A percentile compares a stretch with the other conserved stretches of the same genome.
Conservation (phyloP, 2,797 vertebrate genomes). For the Hoplostethus atlanticus region DNA sequence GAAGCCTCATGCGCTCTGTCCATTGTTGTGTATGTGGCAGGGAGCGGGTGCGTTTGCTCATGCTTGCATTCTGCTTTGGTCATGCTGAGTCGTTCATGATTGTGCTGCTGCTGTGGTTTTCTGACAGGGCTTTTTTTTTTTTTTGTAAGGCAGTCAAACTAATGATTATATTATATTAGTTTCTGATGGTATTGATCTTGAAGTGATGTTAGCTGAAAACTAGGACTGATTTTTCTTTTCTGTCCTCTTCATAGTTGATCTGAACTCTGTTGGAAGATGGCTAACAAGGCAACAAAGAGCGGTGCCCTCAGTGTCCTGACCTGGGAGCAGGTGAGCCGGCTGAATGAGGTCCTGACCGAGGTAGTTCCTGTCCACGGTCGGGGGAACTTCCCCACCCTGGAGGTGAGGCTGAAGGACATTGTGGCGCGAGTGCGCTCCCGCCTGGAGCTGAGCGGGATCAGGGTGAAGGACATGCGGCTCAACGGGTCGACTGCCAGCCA, state of each 20-base stretch:
- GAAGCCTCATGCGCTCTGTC: conserved; percentile 68
- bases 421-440: conserved; percentile 89
- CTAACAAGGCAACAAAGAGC: conserved; percentile 81
- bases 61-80: conserved; percentile 22
- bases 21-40: background rate
- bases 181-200: background rate
- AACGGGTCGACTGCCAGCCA: conserved; percentile 97
- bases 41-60: conserved; percentile 45
- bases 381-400: conserved; percentile 96
- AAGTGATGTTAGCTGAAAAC: background rate
- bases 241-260: conserved; percentile 47
- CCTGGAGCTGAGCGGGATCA: conserved; percentile 89
- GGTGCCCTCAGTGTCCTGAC: conserved; percentile 86
- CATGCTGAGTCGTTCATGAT: conserved; percentile 30
- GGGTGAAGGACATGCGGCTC: conserved; percentile 91
- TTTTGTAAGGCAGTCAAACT: background rate
- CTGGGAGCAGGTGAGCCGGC: conserved; percentile 95
- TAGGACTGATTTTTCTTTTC: background rate
- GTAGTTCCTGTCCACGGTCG: conserved; percentile 93
- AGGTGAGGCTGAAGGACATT: conserved; percentile 94
- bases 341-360: conserved; percentile 92
- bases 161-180: background rate
- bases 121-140: background rate
- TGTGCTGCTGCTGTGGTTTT: background rate
- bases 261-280: conserved; percentile 66